Base-by-base conservation (phyloP, 2,888 invertebrate species). In the Lasioglossum villosulum region DNA sequence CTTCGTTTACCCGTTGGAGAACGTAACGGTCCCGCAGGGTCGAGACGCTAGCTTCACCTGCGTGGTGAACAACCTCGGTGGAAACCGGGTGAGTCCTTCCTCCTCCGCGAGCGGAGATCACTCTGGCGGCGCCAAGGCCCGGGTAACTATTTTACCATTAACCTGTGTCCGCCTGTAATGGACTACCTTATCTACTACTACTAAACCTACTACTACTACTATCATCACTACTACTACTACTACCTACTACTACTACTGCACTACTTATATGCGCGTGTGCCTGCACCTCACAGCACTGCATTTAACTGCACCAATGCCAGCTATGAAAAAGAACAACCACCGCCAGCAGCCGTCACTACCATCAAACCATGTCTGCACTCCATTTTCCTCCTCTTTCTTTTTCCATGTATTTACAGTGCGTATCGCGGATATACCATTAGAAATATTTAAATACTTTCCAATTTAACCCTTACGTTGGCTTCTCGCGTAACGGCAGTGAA, bases 11-110 rank as follows among this genome's bases (percentile, higher is more conserved):
- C 97, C 97, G 72, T 95, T 98, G 96, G 97, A 97, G 96, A 98
- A 98, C 96, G 97, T 98, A 95, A 98, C 98, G 90, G 97, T 98
- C 93, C 96, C 97, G 88, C 97, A 97, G 95, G 98, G 98, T 88
- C 96, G 97, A 92, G 98, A 98, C 96, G 98, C 98, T 92, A 97
- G 97, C 95, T 97, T 98, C 96, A 97, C 97, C 91, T 98, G 98
- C 95, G 97, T 97, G 94, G 98, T 98, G 94, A 97, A 97, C 96
- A 97, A 98, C 96, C 97, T 98, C 95, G 97, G 97, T 94, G 97
- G 97, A 96, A 97, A 96, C 95, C 94, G 95, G 94, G 98, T 98
- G 98, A 98, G 98, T 98, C 97, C 97, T 93, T 95, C 94, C 92
- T 94, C 95, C 92, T 93, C 94, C 94, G 93, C 92, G 93, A 94